These are phyloP conservation scores for Poecile atricapillus DNA, from an alignment of 2,113 vertebrate genomes.

Conservation along the genomic window DNA sequence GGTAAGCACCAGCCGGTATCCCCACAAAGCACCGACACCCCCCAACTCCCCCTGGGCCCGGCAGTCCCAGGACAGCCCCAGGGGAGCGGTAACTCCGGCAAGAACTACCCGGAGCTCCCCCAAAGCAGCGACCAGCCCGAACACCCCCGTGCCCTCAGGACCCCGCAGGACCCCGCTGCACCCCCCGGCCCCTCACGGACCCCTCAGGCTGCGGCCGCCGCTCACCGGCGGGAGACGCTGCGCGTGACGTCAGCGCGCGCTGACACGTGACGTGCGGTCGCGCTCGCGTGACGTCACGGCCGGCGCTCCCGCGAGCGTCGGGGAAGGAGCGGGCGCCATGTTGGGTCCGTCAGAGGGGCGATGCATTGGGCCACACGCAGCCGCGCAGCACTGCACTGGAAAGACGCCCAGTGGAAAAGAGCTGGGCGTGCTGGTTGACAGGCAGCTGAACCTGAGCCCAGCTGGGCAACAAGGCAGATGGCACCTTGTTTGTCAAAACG, in stretches of 20 bases:
- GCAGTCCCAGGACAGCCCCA: no score
- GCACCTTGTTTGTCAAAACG: background rate
- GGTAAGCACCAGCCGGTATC: no score
- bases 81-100: background rate
- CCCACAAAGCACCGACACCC: no score
- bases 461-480: background rate
- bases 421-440: background rate
- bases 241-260: background rate
- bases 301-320: no score
- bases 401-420: background rate
- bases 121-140: background rate
- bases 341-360: background rate
- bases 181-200: background rate
- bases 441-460: background rate
- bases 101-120: background rate
- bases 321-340: background rate
- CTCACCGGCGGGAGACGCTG: background rate
- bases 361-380: accelerated
- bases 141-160: no score
- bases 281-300: background rate
- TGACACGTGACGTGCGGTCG: background rate
- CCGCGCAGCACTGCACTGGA: background rate
- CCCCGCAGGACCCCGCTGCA: background rate
- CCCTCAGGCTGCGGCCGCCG: background rate
- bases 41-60: background rate